phyloP scores from a whole-genome alignment of 2,113 vertebrate species.

The Macquaria ambigua region DNA sequence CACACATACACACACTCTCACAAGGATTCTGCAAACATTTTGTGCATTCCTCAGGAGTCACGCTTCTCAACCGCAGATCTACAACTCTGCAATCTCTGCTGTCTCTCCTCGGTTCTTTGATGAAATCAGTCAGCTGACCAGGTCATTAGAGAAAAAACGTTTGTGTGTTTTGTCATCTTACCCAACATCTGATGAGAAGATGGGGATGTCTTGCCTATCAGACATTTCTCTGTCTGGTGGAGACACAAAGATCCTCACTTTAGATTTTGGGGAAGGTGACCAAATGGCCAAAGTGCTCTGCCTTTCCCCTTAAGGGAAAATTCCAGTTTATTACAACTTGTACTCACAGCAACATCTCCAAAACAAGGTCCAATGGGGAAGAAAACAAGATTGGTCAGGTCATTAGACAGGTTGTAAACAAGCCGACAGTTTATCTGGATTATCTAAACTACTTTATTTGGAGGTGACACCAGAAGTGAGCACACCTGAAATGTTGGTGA shows the following conservation, averaged over 20 bases:
- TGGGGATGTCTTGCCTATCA: neutral
- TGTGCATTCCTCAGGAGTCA: constrained; percentile 53
- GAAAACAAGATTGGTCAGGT: neutral
- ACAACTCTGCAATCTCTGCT: neutral
- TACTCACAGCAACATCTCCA: neutral
- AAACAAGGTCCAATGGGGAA: neutral
- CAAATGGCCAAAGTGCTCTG: neutral
- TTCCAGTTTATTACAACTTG: neutral
- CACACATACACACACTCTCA: neutral
- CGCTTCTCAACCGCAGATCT: constrained; percentile 25
- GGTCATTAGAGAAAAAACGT: neutral
- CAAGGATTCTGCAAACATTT: constrained; percentile 46
- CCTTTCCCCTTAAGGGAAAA: neutral
- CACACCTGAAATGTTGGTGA: neutral
- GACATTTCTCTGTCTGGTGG: neutral
- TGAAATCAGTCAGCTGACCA: neutral
- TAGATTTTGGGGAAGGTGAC: neutral
- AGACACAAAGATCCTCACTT: neutral
- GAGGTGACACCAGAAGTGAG: neutral
- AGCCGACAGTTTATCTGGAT: neutral
- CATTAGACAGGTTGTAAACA: no score
- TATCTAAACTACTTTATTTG: neutral
- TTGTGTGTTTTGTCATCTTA: neutral
- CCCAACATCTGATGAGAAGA: neutral
- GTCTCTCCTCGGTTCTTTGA: neutral